Evolutionary conservation across 2,888 invertebrate genomes (phyloP).

Genomic region (Andricus curvator): DNA sequence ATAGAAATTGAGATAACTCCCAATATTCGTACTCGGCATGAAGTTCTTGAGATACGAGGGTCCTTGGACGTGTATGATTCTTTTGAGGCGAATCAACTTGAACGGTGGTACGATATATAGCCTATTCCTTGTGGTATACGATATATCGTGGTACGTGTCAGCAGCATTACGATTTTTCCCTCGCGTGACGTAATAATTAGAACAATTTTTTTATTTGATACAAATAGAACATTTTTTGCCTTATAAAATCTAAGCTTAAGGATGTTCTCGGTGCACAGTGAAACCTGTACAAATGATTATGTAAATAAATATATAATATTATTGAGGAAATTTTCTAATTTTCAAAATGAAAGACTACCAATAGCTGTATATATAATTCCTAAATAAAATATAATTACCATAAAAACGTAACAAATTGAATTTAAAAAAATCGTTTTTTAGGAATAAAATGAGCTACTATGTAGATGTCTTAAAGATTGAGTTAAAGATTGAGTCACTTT

Average conservation of each 20-base stretch:
- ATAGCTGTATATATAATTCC: too few species aligned
- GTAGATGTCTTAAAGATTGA: too few species aligned
- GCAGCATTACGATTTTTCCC: background rate
- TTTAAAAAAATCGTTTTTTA: too few species aligned
- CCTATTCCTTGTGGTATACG: background rate
- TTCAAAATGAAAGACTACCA: too few species aligned
- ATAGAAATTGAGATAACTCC: conserved; percentile 8
- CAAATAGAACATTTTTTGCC: background rate
- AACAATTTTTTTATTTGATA: background rate
- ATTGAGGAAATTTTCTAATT: too few species aligned
- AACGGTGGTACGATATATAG: conserved; percentile 23
- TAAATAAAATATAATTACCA: too few species aligned
- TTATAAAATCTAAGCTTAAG: background rate
- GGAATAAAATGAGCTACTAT: too few species aligned
- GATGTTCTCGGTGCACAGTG: too few species aligned
- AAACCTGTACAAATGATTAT: too few species aligned
- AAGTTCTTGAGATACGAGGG: conserved; percentile 11
- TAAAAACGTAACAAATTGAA: too few species aligned
- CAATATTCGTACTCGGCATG: background rate
- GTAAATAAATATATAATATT: too few species aligned
- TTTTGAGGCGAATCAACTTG: conserved; percentile 20
- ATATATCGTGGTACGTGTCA: background rate
- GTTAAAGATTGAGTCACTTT: too few species aligned
- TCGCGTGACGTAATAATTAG: background rate
- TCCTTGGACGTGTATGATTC: conserved; percentile 21